A percentile compares a stretch with the other conserved stretches of the same genome.
phyloP scores from a whole-genome alignment of 2,797 vertebrate species.

The Buphagus erythrorhynchus region DNA sequence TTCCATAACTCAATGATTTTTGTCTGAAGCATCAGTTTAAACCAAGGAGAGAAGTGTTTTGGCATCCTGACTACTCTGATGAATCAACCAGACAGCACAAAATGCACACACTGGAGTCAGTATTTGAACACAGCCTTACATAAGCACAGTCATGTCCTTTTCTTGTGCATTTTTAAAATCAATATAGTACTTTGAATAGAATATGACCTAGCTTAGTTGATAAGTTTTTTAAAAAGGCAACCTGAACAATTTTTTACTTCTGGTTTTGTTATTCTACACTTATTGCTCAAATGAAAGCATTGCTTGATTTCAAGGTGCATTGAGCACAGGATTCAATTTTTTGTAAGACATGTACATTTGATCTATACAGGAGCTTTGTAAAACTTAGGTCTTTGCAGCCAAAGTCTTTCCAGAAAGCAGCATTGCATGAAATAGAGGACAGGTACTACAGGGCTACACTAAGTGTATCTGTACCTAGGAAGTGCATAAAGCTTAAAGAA shows the following conservation, averaged over 20 bases:
- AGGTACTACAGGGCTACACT: background rate
- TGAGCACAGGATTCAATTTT: background rate
- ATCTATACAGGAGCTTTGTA: background rate
- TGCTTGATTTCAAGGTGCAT: background rate
- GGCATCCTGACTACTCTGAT: background rate
- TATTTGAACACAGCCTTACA: background rate
- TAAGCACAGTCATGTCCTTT: background rate
- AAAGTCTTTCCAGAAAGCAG: background rate
- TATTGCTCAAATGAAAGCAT: background rate
- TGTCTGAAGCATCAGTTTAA: conserved; percentile 16
- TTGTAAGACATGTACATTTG: background rate
- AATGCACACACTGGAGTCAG: background rate
- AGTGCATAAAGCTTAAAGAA: background rate
- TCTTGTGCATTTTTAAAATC: background rate
- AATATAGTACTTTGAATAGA: background rate
- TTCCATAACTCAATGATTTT: conserved; percentile 35
- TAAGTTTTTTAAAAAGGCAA: background rate
- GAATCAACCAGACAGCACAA: conserved; percentile 13
- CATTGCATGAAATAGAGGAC: background rate
- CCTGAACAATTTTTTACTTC: background rate
- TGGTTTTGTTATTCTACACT: background rate
- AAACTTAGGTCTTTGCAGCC: background rate
- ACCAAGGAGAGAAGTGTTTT: conserved; percentile 5
- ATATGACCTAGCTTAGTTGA: background rate
- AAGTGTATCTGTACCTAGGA: background rate